phyloP scores from a whole-genome alignment of 2,888 invertebrate species.

The Zygaena filipendulae region DNA sequence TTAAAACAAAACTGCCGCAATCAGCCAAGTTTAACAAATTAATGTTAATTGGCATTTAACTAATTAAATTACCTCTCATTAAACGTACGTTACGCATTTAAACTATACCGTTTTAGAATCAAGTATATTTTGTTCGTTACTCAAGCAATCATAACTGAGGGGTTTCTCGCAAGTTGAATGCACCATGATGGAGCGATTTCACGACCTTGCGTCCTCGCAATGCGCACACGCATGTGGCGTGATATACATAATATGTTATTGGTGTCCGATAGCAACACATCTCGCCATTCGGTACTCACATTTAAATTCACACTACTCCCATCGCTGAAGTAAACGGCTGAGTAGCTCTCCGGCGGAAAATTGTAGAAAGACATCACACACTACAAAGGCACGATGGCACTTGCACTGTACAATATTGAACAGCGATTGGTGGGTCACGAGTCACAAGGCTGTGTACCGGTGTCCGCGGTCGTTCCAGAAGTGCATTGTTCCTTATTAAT shows the following conservation, averaged over 20 bases:
- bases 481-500: slow-evolving; percentile 43
- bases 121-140: no score
- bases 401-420: slow-evolving; percentile 5
- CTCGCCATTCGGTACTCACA: slow-evolving; percentile 28
- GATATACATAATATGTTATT: not conserved
- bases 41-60: no score
- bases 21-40: no score
- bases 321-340: slow-evolving; percentile 42
- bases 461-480: slow-evolving; percentile 23
- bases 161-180: slow-evolving; percentile 41
- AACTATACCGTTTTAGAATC: no score
- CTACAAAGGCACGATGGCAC: slow-evolving; percentile 26
- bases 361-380: slow-evolving; percentile 45
- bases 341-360: slow-evolving; percentile 57
- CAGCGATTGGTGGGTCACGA: slow-evolving; percentile 6
- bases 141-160: no score
- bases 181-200: slow-evolving; percentile 29
- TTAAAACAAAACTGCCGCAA: no score
- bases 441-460: slow-evolving; percentile 18
- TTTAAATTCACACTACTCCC: slow-evolving; percentile 44
- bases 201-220: slow-evolving; percentile 41
- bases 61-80: no score
- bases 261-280: slow-evolving; percentile 29
- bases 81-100: no score
- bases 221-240: slow-evolving; percentile 31